Conservation (phyloP, 2,113 vertebrate genomes). For the Trachemys scripta region DNA sequence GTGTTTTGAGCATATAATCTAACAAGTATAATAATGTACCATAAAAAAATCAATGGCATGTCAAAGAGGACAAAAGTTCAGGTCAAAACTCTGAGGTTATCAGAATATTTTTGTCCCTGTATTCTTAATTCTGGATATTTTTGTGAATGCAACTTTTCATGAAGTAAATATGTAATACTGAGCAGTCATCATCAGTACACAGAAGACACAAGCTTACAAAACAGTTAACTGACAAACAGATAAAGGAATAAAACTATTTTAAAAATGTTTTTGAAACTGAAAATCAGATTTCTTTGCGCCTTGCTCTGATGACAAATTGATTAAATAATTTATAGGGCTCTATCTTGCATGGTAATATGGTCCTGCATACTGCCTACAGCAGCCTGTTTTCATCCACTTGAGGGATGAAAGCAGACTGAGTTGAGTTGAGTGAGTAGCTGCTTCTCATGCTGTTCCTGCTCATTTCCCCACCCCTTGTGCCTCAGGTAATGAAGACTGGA, state of each 20-base stretch:
- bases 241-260: not conserved
- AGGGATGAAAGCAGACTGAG: constrained; percentile 32
- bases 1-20: not conserved
- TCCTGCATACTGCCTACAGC: constrained; percentile 62
- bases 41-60: not conserved
- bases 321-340: not conserved
- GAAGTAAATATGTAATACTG: not conserved
- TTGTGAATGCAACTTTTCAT: not conserved
- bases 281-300: not conserved
- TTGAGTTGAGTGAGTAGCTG: not conserved
- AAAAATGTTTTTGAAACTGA: not conserved
- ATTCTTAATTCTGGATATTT: not conserved
- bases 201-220: not conserved
- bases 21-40: not conserved
- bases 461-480: constrained; percentile 30
- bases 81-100: not conserved
- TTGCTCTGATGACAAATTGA: not conserved
- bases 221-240: not conserved
- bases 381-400: constrained; percentile 51
- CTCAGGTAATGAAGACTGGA: constrained; percentile 36
- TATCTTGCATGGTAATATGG: not conserved
- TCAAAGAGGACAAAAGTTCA: not conserved
- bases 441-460: constrained; percentile 60
- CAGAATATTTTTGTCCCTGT: not conserved
- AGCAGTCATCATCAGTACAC: not conserved